Base-by-base conservation (phyloP, 2,113 vertebrate species). In the Acanthisitta chloris region DNA sequence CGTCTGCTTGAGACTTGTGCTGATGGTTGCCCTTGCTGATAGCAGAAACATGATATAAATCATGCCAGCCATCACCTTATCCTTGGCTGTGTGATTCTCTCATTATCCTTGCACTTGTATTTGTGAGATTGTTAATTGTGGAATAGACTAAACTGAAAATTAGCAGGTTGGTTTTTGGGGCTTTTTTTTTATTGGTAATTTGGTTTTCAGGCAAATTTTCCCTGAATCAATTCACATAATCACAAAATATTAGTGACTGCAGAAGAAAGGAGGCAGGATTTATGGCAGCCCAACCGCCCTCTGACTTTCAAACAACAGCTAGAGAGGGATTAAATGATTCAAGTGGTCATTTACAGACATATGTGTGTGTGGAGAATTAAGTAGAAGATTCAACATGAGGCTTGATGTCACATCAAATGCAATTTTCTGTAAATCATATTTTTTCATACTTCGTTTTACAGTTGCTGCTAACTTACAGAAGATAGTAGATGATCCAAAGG, bases 381-480 rank as follows among this genome's bases (percentile, higher is more conserved):
- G 36, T 48, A 40, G 45, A 92, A 78, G 54, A 62, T 81, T 76
- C 21, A 82, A 4, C 59, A 82, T 79, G 36, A 95, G 45, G 26
- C 67, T 92, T 96, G 77, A 90, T 95, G 49, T 69, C 51, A 74
- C 52, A 77, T 36, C 66, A 17, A 76, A 96, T 96, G 83, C 74
- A 64, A 77, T 92, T 79, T 95, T 82, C 34, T 96, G 20, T 72
- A 81, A 91, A 92, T 54, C 13, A 12, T 57, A 5, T 67, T 40
- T 94, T 94, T 97, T 88, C 33, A 29, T 84, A 54, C 81, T 97
- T 97, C 96, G 70, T 97, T 97, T 98, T 98, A 61, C 98, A 99
- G 99, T 99, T 98, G 99, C 99, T 98, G 99, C 99, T 98, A 99
- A 99, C 97, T 99, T 99, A 98, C 99, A 99, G 98, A 99, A 99